These are phyloP conservation scores for Bos indicus DNA, from an alignment of 2,113 vertebrate species.

Conservation along the genomic window DNA sequence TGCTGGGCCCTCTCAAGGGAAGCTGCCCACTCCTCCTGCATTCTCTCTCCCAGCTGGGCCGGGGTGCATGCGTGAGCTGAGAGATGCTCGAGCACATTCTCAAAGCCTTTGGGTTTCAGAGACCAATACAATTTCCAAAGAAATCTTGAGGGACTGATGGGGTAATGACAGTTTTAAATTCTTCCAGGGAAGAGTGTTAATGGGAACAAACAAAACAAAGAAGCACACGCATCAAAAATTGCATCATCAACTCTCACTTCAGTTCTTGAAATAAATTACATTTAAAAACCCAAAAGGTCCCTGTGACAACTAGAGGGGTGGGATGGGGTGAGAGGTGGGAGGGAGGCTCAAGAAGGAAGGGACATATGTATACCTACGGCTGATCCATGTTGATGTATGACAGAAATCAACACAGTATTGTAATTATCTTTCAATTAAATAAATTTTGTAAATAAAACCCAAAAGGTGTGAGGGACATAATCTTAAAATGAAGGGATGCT, in stretches of 20 bases:
- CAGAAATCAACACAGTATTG: not conserved
- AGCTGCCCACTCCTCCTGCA: not conserved
- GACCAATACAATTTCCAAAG: not conserved
- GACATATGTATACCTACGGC: not conserved
- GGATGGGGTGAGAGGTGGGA: not conserved
- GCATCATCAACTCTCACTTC: not conserved
- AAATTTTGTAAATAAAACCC: not conserved
- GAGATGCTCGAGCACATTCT: not conserved
- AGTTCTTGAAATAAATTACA: not conserved
- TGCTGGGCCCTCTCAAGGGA: not conserved
- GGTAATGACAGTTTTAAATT: not conserved
- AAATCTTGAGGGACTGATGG: not conserved
- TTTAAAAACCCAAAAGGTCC: not conserved
- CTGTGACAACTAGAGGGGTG: not conserved
- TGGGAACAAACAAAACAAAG: not conserved
- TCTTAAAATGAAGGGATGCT: not conserved
- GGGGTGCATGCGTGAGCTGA: accelerated
- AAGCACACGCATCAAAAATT: not conserved
- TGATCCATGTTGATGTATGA: not conserved
- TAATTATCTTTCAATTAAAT: not conserved
- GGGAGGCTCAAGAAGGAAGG: not conserved
- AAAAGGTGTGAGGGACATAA: not conserved
- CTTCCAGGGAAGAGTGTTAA: not conserved
- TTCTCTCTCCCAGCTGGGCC: not conserved
- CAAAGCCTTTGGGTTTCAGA: not conserved